A percentile compares a stretch with the other conserved stretches of the same genome.
Evolutionary conservation across 2,797 vertebrate genomes (phyloP).

Genomic region (Naso thynnoides): DNA sequence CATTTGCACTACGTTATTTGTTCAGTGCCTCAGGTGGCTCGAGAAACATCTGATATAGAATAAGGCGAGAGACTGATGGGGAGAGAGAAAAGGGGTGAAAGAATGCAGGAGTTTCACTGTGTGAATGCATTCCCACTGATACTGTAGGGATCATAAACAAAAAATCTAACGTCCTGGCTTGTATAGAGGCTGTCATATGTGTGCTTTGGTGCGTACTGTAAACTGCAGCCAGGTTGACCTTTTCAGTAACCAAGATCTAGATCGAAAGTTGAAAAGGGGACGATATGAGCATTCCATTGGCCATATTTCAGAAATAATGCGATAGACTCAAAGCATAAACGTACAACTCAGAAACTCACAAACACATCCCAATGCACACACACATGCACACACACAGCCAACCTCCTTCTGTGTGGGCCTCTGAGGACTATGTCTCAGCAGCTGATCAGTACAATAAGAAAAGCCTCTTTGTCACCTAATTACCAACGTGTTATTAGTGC

Average conservation of each 20-base stretch:
- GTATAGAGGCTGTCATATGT: conserved; percentile 18
- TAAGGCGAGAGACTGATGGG: conserved; percentile 49
- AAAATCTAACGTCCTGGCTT: conserved; percentile 43
- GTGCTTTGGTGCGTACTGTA: conserved; percentile 22
- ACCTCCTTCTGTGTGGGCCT: conserved; percentile 60
- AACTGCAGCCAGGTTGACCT: conserved; percentile 26
- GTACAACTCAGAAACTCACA: conserved; percentile 27
- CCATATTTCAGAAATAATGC: conserved; percentile 5
- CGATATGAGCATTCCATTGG: neutral
- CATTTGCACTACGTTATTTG: conserved; percentile 87
- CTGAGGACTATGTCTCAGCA: conserved; percentile 73
- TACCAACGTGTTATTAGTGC: conserved; percentile 86
- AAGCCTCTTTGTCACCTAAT: conserved; percentile 84
- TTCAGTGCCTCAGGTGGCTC: conserved; percentile 83
- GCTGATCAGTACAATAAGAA: conserved; percentile 84
- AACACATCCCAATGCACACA: neutral
- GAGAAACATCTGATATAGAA: conserved; percentile 73
- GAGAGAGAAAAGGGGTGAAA: conserved; percentile 31
- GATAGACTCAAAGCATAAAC: conserved; percentile 2
- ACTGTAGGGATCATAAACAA: conserved; percentile 35
- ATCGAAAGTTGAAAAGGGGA: conserved; percentile 24
- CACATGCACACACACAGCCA: conserved; percentile 27
- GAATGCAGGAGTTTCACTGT: conserved; percentile 21
- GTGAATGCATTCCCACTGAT: conserved; percentile 35
- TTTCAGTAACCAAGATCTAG: conserved; percentile 18